Evolutionary conservation across 2,797 vertebrate genomes (phyloP), one percentile per base, ranked within the genome.

Genomic region (Enteromius treurensis): DNA sequence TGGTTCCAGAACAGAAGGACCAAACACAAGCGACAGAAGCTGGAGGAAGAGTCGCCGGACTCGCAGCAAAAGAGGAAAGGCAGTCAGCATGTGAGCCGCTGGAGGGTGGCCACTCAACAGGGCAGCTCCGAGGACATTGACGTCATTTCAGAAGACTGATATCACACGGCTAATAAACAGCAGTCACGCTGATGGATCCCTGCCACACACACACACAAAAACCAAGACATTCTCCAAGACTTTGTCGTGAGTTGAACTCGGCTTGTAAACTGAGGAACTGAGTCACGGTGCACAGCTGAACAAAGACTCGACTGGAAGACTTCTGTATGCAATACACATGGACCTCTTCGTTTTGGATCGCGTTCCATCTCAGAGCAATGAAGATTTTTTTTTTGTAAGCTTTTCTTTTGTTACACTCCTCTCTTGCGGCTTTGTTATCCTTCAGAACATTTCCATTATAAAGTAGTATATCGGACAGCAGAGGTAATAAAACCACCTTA

Each of bases 11-110:
- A 96, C 90, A 92, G 95, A 80, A 82, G 94, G 90, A 96, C 96
- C n/a, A 96, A 96, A 81, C 95, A 96, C 94, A 96, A 96, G 88
- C 92, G 96, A 14, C 96, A 96, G 90, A 96, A 96, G 91, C 75
- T 96, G 92, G 95, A 96, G 89, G 95, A 96, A n/a, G 96, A 96
- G 85, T 92, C 94, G 8, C 95, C 95, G 0, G 96, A 96, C 7
- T 90, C 94, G 1, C 94, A 92, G 88, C 94, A 94, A 90, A 96
- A 96, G 90, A 93, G 95, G 85, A 96, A 96, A 89, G 95, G 95
- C 10, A 95, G 91, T 40, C 96, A 96, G 55, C 96, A 96, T 3
- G 90, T 95, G n/a, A 96, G 88, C 87, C 94, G 96, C 85, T 96
- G 96, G 96, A 93, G 95, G 53, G 94, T 92, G 1, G 95, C 95